phyloP scores from a whole-genome alignment of 1,140 invertebrate genomes.

The Drosophila serrata region DNA sequence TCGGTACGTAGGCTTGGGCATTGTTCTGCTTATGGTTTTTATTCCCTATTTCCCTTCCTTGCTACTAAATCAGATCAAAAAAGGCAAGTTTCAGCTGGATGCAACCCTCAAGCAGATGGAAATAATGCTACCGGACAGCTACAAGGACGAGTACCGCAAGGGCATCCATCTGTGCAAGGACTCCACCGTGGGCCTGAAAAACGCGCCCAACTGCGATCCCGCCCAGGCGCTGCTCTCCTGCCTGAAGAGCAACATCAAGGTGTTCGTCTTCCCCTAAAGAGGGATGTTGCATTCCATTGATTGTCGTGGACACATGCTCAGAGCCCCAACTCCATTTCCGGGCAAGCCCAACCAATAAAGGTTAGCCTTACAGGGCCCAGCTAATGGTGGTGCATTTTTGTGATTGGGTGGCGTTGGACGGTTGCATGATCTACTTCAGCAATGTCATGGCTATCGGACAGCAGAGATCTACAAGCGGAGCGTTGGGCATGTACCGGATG shows the following conservation, averaged over 20 bases:
- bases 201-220: slow-evolving; percentile 72
- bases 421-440: slow-evolving; percentile 38
- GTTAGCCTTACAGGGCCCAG: neutral
- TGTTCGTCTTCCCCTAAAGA: slow-evolving; percentile 73
- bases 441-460: slow-evolving; percentile 39
- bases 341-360: slow-evolving; percentile 28
- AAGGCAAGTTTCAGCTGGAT: slow-evolving; percentile 78
- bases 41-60: neutral
- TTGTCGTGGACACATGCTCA: neutral
- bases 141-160: slow-evolving; percentile 63
- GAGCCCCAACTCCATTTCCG: neutral
- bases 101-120: slow-evolving; percentile 77
- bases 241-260: slow-evolving; percentile 61
- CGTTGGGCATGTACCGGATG: slow-evolving; percentile 42
- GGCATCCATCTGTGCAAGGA: slow-evolving; percentile 72
- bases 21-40: neutral
- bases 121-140: slow-evolving; percentile 69
- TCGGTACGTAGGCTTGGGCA: slow-evolving; percentile 39
- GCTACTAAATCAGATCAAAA: slow-evolving; percentile 65
- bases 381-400: slow-evolving; percentile 19
- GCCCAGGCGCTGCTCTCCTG: slow-evolving; percentile 66
- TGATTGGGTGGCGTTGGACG: slow-evolving; percentile 15
- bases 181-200: slow-evolving; percentile 67
- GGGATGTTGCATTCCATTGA: neutral
- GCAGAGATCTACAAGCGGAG: slow-evolving; percentile 39